These are phyloP conservation scores for Candoia aspera DNA, from an alignment of 2,113 vertebrate species.

Conservation along the genomic window DNA sequence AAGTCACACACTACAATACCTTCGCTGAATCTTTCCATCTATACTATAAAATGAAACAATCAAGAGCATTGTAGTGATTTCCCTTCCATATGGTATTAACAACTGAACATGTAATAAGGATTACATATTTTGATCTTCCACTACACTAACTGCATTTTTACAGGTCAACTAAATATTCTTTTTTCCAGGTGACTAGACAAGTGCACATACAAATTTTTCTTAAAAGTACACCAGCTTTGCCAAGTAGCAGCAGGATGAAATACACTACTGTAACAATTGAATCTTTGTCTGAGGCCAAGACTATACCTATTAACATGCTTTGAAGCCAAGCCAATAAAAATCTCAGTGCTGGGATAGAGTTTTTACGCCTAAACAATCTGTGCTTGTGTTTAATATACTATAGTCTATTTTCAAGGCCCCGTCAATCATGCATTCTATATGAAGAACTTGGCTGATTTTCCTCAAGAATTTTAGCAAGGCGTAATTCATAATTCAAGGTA, in stretches of 20 bases:
- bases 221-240: slow-evolving; percentile 68
- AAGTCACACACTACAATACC: slow-evolving; percentile 42
- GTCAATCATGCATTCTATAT: slow-evolving; percentile 79
- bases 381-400: slow-evolving; percentile 86
- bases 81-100: slow-evolving; percentile 43
- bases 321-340: slow-evolving; percentile 89
- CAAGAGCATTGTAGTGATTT: slow-evolving; percentile 40
- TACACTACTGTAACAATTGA: slow-evolving; percentile 80
- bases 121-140: slow-evolving; percentile 65
- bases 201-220: slow-evolving; percentile 66
- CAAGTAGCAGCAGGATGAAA: slow-evolving; percentile 76
- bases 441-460: slow-evolving; percentile 58
- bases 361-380: slow-evolving; percentile 87
- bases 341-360: slow-evolving; percentile 81
- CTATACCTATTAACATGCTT: slow-evolving; percentile 79
- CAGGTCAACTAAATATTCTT: slow-evolving; percentile 63
- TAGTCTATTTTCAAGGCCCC: slow-evolving; percentile 79
- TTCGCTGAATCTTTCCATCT: slow-evolving; percentile 47
- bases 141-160: slow-evolving; percentile 66
- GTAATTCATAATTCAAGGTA: too few species aligned
- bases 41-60: slow-evolving; percentile 52
- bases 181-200: slow-evolving; percentile 74
- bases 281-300: slow-evolving; percentile 83
- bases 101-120: slow-evolving; percentile 54
- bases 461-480: slow-evolving; percentile 76